Evolutionary conservation across 2,888 invertebrate genomes (phyloP).

Genomic region (Torymus tubicola): DNA sequence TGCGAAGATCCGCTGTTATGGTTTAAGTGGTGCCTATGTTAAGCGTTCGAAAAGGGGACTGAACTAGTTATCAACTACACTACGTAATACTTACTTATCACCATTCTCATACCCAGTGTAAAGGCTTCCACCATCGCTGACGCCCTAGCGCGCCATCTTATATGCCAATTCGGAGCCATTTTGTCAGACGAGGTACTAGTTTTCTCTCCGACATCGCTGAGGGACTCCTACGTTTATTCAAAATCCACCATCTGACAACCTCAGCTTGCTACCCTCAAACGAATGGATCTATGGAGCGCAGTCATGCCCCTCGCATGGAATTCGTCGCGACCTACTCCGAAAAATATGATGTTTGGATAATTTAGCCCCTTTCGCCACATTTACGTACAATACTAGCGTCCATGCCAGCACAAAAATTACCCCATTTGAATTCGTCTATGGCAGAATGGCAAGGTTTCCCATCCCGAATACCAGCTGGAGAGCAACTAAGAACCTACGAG

Average conservation of each 20-base stretch:
- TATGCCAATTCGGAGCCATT: constrained; percentile 10
- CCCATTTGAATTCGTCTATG: background rate
- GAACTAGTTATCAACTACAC: no score
- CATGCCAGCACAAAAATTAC: no score
- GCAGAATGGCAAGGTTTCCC: background rate
- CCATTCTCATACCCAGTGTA: no score
- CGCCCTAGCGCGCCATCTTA: no score
- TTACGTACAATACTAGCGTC: no score
- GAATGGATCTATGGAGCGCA: background rate
- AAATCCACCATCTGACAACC: background rate
- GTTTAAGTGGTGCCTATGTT: no score
- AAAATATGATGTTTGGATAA: background rate
- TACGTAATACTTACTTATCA: no score
- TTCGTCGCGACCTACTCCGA: background rate
- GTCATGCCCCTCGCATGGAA: background rate
- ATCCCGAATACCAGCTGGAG: background rate
- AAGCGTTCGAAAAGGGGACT: no score
- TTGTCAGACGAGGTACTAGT: background rate
- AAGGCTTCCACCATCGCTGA: no score
- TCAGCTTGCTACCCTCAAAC: background rate
- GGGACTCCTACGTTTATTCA: background rate
- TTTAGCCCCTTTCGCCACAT: no score
- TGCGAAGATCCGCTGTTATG: no score
- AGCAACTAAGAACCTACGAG: background rate
- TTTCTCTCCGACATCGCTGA: background rate